Conservation (phyloP, 2,113 vertebrate species). For the Oryzias javanicus region DNA sequence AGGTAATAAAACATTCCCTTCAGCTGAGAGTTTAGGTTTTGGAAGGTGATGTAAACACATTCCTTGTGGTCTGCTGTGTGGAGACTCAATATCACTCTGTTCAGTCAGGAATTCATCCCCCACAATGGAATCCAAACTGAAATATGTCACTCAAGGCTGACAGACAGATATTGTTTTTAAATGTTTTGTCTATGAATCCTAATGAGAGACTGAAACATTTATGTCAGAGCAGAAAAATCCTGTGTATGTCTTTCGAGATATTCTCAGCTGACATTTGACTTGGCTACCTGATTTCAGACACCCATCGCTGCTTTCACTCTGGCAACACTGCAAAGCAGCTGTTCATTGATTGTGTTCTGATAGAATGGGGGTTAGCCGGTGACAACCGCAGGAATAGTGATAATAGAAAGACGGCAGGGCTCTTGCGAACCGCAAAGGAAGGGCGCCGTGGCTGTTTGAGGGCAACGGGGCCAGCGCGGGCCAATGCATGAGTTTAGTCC, state of each 20-base stretch:
- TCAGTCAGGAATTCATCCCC: constrained; percentile 52
- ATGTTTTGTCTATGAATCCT: constrained; percentile 56
- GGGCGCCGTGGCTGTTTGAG: constrained; percentile 19
- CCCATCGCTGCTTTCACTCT: constrained; percentile 51
- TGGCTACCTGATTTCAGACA: constrained; percentile 45
- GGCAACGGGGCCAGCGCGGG: constrained; percentile 34
- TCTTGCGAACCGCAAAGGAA: constrained; percentile 15
- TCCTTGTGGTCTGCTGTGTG: constrained; percentile 39
- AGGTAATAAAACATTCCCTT: constrained; percentile 47
- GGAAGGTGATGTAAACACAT: constrained; percentile 44
- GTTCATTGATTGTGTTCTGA: constrained; percentile 60
- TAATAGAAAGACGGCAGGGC: constrained; percentile 27
- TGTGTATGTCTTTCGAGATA: constrained; percentile 44
- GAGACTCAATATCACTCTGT: constrained; percentile 62
- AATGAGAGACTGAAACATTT: constrained; percentile 32
- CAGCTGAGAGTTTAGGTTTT: constrained; percentile 49
- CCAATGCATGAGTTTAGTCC: constrained; percentile 23
- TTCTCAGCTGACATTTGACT: constrained; percentile 60
- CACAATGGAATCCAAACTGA: constrained; percentile 53
- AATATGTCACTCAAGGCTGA: constrained; percentile 41
- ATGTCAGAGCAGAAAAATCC: constrained; percentile 28
- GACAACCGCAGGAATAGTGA: constrained; percentile 45
- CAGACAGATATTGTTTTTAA: constrained; percentile 23
- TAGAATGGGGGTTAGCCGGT: constrained; percentile 56
- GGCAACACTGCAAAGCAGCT: constrained; percentile 57